Conservation (phyloP, 2,113 vertebrate genomes). For the Maylandia zebra region DNA sequence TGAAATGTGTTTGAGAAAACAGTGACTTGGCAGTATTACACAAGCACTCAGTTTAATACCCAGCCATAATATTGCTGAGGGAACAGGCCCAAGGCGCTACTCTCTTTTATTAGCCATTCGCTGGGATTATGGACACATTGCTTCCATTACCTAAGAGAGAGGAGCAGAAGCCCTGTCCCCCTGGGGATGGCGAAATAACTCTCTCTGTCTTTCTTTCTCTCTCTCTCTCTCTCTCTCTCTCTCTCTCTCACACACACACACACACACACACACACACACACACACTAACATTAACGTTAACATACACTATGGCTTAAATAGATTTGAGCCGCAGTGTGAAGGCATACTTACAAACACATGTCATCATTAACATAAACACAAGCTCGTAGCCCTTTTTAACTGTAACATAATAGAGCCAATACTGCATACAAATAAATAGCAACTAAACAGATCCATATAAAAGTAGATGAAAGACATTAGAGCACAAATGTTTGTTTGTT, state of each 20-base stretch:
- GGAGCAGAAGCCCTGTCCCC: conserved; percentile 48
- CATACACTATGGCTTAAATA: conserved; percentile 47
- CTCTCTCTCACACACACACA: neutral
- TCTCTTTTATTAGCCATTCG: conserved; percentile 75
- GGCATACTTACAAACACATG: conserved; percentile 17
- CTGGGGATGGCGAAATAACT: conserved; percentile 49
- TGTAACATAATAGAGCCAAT: conserved; percentile 61
- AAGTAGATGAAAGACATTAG: conserved; percentile 34
- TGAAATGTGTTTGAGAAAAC: conserved; percentile 53
- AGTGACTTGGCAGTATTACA: conserved; percentile 68
- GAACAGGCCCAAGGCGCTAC: conserved; percentile 64
- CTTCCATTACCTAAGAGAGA: conserved; percentile 80
- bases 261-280: conserved; percentile 30
- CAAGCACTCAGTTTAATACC: conserved; percentile 69
- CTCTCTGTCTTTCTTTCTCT: neutral
- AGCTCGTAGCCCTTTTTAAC: conserved; percentile 51
- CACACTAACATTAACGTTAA: neutral
- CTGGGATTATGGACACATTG: conserved; percentile 71
- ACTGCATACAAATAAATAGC: conserved; percentile 52
- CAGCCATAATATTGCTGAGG: conserved; percentile 57
- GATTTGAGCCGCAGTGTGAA: conserved; percentile 23
- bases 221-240: neutral
- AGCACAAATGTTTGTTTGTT: conserved; percentile 1
- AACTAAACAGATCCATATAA: conserved; percentile 46
- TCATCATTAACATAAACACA: conserved; percentile 52